Conservation (phyloP, 2,888 invertebrate genomes). For the Colostygia pectinataria region DNA sequence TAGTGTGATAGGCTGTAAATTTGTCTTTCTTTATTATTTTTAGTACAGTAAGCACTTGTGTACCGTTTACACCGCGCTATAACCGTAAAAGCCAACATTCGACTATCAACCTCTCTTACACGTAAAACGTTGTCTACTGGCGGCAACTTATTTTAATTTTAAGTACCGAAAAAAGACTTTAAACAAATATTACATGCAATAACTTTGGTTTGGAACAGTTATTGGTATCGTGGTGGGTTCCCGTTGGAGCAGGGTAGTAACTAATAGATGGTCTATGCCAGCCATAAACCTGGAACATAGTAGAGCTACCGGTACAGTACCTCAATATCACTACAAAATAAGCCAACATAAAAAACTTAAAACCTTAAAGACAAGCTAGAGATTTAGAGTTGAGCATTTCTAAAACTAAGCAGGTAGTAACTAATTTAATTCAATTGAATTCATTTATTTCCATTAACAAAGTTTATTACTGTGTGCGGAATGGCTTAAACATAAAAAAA, state of each 20-base stretch:
- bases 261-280: conserved; percentile 21
- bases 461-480: too few species aligned
- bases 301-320: background rate
- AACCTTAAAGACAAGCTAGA: too few species aligned
- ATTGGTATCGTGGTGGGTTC: conserved; percentile 47
- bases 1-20: too few species aligned
- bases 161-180: conserved; percentile 31
- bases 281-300: conserved; percentile 32
- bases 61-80: conserved; percentile 10
- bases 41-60: conserved; percentile 13
- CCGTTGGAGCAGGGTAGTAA: conserved; percentile 36
- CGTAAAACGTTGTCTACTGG: conserved; percentile 13
- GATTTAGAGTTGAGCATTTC: too few species aligned
- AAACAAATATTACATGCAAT: conserved; percentile 40
- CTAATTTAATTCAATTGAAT: too few species aligned
- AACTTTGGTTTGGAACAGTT: conserved; percentile 41
- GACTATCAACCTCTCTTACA: conserved; percentile 16
- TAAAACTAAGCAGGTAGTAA: too few species aligned
- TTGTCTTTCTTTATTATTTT: conserved; percentile 1
- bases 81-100: conserved; percentile 20
- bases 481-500: too few species aligned
- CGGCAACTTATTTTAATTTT: conserved; percentile 28
- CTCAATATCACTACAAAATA: conserved; percentile 2
- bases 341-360: too few species aligned
- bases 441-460: too few species aligned